These are phyloP conservation scores for Melinaea marsaeus DNA, from an alignment of 2,888 invertebrate genomes.

Conservation along the genomic window DNA sequence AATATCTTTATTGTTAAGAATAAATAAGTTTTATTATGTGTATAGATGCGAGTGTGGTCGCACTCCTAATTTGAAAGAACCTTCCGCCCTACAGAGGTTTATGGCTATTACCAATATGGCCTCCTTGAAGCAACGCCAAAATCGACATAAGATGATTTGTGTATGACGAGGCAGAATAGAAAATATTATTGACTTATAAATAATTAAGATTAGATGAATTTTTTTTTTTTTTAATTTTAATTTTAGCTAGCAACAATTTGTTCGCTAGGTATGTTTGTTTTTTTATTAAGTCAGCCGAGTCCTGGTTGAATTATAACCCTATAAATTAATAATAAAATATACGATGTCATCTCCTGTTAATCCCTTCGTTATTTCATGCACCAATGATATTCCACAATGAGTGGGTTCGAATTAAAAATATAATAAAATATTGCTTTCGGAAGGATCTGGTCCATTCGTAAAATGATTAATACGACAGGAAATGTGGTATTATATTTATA, in stretches of 20 bases:
- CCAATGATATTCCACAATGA: constrained; percentile 35
- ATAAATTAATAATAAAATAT: constrained; percentile 46
- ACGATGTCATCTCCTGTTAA: constrained; percentile 64
- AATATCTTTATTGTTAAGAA: constrained; percentile 68
- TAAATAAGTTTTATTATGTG: constrained; percentile 76
- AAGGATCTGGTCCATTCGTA: constrained; percentile 1
- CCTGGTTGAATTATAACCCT: neutral
- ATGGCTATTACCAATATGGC: constrained; percentile 17
- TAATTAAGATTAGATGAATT: no score
- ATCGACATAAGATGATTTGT: constrained; percentile 72
- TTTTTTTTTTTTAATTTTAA: no score
- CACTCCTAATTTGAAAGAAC: constrained; percentile 57
- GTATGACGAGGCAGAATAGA: constrained; percentile 61
- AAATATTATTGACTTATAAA: constrained; percentile 28
- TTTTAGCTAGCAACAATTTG: no score
- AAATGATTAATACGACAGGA: constrained; percentile 5
- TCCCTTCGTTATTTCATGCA: constrained; percentile 69
- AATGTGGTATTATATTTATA: neutral
- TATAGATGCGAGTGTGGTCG: constrained; percentile 72
- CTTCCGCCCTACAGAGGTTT: constrained; percentile 47
- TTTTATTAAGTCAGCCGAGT: no score
- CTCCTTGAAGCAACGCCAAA: constrained; percentile 54
- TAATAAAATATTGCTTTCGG: constrained; percentile 16
- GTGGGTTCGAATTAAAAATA: constrained; percentile 11
- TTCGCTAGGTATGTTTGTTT: no score